Base-by-base conservation (phyloP, 2,888 invertebrate species). In the Hyposoter dolosus region DNA sequence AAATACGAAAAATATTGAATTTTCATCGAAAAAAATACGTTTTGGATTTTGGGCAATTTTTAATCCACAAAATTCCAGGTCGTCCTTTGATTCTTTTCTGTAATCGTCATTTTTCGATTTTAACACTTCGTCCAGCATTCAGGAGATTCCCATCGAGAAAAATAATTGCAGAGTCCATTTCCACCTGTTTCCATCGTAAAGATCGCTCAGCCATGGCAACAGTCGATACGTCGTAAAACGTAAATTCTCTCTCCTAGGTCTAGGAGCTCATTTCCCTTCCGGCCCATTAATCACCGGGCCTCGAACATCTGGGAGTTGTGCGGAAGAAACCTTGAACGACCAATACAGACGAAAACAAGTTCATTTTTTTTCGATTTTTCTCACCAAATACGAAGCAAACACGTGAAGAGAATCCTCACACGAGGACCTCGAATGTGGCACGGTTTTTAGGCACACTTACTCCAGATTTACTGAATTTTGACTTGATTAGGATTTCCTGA, bases 281-380 rank as follows among this genome's bases (percentile, higher is more conserved):
- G 85, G 71, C 40, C 50, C 79, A 71, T 82, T 82, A 19, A 45
- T 82, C 85, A 56, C 82, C 75, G 19, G 23, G 40, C 71, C 56
- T 65, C 56, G 79, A 35, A 74, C 85, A 85, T 82, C 82, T 85
- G 85, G 68, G 76, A 35, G 43, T 53, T 28, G 19, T 28, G 19
- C 23, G n/a, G 40, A 65, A 53, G 45, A 71, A 63, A 43, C 40
- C 50, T 71, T 32, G 17, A 43, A 79, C 63, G 23, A 28, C 45
- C 74, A 68, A 35, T 45, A 12, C 12, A 12, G 4, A 69, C 65
- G 53, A 66, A 78, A 66, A 45, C 15, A 40, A 66, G 47, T 32
- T 66, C 71, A 45, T 28, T 69, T n/a, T 40, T 45, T 60, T 32
- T 15, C 6, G 56, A 5, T 68, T 65, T 65, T 40, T 32, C 69